Percentiles rank a stretch among this genome's conserved stretches.
phyloP scores from a whole-genome alignment of 2,888 invertebrate genomes.

The Zele albiditarsus region DNA sequence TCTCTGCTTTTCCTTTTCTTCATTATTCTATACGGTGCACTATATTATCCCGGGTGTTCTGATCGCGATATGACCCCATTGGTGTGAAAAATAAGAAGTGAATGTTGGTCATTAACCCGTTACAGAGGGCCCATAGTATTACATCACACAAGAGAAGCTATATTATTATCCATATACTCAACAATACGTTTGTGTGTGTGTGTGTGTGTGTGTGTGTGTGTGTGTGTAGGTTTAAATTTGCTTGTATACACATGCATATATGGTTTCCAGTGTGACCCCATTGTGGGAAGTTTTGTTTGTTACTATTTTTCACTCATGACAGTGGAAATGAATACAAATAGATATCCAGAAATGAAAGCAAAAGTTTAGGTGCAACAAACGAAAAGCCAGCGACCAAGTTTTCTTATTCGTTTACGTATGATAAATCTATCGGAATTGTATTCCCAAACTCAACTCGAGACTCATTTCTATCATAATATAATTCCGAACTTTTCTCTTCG shows the following conservation, averaged over 20 bases:
- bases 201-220: too few relatives aligned
- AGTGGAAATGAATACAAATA: not conserved
- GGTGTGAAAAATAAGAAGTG: slow-evolving; percentile 8
- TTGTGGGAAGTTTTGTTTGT: too few relatives aligned
- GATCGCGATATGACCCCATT: not conserved
- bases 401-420: not conserved
- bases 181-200: too few relatives aligned
- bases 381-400: not conserved
- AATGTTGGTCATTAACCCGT: slow-evolving; percentile 10
- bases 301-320: too few relatives aligned
- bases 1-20: not conserved
- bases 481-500: not conserved
- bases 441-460: too few relatives aligned
- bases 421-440: not conserved
- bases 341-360: not conserved
- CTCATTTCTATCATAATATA: not conserved
- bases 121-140: not conserved
- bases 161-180: too few relatives aligned
- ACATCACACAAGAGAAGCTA: not conserved
- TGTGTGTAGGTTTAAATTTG: too few relatives aligned
- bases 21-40: not conserved
- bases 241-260: too few relatives aligned
- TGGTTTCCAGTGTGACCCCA: too few relatives aligned
- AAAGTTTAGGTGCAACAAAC: not conserved
- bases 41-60: not conserved